Base-by-base conservation (phyloP, 2,888 invertebrate species). In the Scaptomyza flava region DNA sequence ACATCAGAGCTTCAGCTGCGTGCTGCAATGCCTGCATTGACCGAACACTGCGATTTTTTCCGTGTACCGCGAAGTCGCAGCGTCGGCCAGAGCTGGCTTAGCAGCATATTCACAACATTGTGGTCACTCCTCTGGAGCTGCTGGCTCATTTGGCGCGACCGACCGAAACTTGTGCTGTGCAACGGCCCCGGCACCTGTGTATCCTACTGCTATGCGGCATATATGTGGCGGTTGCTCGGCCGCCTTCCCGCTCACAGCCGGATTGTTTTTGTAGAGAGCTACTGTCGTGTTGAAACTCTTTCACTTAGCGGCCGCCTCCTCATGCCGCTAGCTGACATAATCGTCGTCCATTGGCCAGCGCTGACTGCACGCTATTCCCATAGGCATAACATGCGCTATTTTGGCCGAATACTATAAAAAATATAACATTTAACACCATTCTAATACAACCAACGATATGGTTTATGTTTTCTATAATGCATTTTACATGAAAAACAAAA, bases 141-240 rank as follows among this genome's bases (percentile, higher is more conserved):
- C 83, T 96, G 96, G 62, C 79, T 97, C 14, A 92, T 98, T 34
- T 93, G 94, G 79, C 93, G 92, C 51, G 93, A 95, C 80, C 94
- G 93, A 72, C 98, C 99, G 1, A 95, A 97, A 91, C 90, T 98
- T 79, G 94, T 98, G 81, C 92, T 98, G 50, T 98, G 97, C 92
- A 98, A 99, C 93, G 99, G 99, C 0, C 99, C 99, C 45, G 99
- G 99, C 7, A 99, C 98, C 6, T 99, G 99, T 91, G 94, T 99
- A 66, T 99, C 99, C 4, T 93, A 98, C 59, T 98, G 98, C 93
- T 80, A 96, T 58, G 93, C 96, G 57, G 96, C 95, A 14, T 96
- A 96, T 89, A 48, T 98, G 0, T 93, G 96, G 76, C 95, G 95
- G 91, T 93, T 95, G 68, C 90, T 95, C 0, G 95, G 94, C 77